Evolutionary conservation across 2,797 vertebrate species (phyloP), one percentile per base, ranked within the genome.

Genomic region (Novumbra hubbsi): DNA sequence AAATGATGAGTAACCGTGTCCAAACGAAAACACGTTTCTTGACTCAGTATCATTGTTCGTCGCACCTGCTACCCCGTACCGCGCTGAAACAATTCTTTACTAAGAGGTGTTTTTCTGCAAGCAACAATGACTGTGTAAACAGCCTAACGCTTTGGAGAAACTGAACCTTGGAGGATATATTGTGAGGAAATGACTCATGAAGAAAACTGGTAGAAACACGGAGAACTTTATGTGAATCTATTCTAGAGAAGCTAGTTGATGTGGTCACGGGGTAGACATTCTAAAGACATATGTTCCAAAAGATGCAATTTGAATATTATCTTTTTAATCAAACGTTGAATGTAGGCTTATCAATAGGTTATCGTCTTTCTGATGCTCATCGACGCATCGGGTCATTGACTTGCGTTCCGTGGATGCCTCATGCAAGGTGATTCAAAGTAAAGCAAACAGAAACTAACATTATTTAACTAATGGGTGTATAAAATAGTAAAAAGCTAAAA

Each of bases 11-110:
- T 27, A 70, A 67, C 19, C 0, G 68, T 50, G 68, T 16, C 14
- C 21, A 24, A 24, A 52, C 1, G 15, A 71, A n/a, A 71, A 60
- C 32, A 71, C 30, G 14, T 14, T 11, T 45, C 6, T 45, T 45
- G 41, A 45, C 64, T 32, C 21, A 21, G 3, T 21, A 0, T 57
- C 12, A 12, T 57, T 60, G n/a, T 60, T n/a, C 5, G 45, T 64
- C 73, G 83, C 88, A 90, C 90, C 88, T 89, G 89, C 88, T 85
- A 15, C 52, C 90, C 85, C 89, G 89, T 88, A 84, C 19, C 50
- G 50, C 27, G 15, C 72, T 27, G 73, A 81, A 70, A 83, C 79
- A 81, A 75, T 70, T 50, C 12, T 71, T 48, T 12, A 15, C 30
- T 38, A 62, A 32, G 48, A 12, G 21, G 67, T 15, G n/a, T 76